Evolutionary conservation across 2,888 invertebrate genomes (phyloP).

Genomic region (Frankliniella intonsa): DNA sequence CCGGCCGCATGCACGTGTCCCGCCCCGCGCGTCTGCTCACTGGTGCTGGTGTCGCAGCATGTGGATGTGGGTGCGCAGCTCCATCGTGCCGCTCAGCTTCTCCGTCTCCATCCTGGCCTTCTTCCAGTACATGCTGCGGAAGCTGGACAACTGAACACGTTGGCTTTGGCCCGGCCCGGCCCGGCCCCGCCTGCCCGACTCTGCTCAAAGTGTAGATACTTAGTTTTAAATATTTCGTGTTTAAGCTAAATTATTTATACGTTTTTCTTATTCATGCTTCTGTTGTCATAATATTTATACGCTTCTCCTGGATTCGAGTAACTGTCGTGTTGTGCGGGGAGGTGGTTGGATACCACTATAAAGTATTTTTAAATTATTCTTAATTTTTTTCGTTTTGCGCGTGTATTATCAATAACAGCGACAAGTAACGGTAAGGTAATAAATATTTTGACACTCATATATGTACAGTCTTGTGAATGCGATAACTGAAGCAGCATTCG

Average conservation of each 20-base stretch:
- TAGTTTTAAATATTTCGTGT: too few species aligned
- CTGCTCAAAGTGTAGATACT: too few species aligned
- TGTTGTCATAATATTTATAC: too few species aligned
- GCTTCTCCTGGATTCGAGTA: too few species aligned
- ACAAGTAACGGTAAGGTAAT: not conserved
- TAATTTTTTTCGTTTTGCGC: not conserved
- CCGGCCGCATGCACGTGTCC: too few species aligned
- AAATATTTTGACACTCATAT: conserved; percentile 12
- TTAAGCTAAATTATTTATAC: too few species aligned
- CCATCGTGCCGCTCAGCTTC: conserved; percentile 12
- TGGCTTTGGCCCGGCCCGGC: not conserved
- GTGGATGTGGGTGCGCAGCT: conserved; percentile 21
- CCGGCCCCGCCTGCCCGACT: too few species aligned
- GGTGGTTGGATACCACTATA: too few species aligned
- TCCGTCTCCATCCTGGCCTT: conserved; percentile 44
- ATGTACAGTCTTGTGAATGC: not conserved
- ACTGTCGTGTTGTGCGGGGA: too few species aligned
- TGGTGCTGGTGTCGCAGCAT: too few species aligned
- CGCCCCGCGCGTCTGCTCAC: too few species aligned
- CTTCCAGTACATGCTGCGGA: conserved; percentile 74
- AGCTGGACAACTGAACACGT: conserved; percentile 54
- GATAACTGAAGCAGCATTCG: not conserved
- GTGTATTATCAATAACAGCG: not conserved
- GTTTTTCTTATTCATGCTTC: too few species aligned
- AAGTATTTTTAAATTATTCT: not conserved